Conservation (phyloP, 2,797 vertebrate genomes). For the Heteromormyrus szaboi region DNA sequence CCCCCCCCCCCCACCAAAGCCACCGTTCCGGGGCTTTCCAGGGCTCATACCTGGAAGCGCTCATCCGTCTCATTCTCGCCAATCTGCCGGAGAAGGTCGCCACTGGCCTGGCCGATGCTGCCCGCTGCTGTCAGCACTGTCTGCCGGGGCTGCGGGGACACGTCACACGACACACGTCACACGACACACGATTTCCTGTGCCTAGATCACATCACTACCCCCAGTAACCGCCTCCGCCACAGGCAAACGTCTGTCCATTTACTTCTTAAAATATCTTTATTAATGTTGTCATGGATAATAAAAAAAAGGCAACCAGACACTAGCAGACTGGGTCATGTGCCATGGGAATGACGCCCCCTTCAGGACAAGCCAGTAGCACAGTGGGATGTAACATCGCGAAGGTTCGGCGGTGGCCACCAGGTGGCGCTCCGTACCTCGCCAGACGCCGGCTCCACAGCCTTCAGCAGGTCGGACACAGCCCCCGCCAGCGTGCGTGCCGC, state of each 20-base stretch:
- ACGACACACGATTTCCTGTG: background rate
- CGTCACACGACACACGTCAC: background rate
- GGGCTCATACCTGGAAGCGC: constrained; percentile 82
- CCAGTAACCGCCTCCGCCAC: background rate
- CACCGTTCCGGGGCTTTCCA: background rate
- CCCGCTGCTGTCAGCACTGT: constrained; percentile 94
- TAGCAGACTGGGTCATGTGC: background rate
- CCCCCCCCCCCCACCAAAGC: background rate
- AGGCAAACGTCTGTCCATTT: background rate
- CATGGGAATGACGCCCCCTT: background rate
- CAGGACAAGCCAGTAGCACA: background rate
- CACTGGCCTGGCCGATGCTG: constrained; percentile 94
- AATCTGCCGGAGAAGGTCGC: constrained; percentile 90
- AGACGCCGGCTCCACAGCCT: constrained; percentile 89
- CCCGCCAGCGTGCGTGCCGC: constrained; percentile 87
- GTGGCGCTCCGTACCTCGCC: constrained; percentile 72
- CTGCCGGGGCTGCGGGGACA: constrained; percentile 78
- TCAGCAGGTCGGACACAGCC: constrained; percentile 89
- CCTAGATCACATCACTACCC: background rate
- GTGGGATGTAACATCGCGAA: background rate
- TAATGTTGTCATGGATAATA: background rate
- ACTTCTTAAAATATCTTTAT: background rate
- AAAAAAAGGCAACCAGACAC: background rate
- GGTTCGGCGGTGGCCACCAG: background rate
- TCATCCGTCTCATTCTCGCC: constrained; percentile 96